These are phyloP conservation scores for Noctua pronuba DNA, from an alignment of 2,888 invertebrate species.

Conservation along the genomic window DNA sequence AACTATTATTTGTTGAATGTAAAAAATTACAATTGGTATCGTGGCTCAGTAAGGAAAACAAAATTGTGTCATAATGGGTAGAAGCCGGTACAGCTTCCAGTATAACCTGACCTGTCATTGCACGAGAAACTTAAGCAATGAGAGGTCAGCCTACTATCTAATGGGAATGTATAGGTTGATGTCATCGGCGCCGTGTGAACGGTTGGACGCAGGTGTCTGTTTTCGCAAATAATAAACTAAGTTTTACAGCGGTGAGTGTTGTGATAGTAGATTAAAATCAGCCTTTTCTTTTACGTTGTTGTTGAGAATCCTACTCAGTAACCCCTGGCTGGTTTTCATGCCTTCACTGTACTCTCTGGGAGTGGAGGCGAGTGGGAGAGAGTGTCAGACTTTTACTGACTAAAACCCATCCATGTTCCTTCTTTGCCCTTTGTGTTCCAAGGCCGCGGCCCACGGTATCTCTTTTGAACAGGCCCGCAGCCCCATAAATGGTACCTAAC, in stretches of 20 bases:
- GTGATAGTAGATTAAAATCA: not conserved
- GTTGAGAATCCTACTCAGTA: not conserved
- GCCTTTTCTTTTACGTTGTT: not conserved
- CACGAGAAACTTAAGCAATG: not conserved
- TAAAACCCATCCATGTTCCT: no score
- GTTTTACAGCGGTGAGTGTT: not conserved
- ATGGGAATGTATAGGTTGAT: not conserved
- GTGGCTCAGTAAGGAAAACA: constrained; percentile 16
- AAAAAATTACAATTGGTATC: constrained; percentile 6
- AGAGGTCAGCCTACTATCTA: not conserved
- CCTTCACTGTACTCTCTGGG: no score
- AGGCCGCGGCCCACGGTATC: no score
- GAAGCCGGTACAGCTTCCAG: not conserved
- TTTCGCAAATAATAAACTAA: not conserved
- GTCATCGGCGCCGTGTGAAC: not conserved
- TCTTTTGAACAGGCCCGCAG: no score
- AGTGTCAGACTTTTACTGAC: no score
- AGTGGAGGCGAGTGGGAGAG: no score
- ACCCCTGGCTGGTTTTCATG: not conserved
- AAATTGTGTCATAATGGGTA: not conserved
- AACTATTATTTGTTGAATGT: constrained; percentile 19
- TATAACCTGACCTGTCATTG: not conserved
- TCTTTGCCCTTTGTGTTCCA: no score
- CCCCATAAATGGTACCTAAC: not conserved
- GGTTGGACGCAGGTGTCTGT: not conserved